Percentiles rank a stretch among this genome's conserved stretches.
phyloP scores from a whole-genome alignment of 2,113 vertebrate species.

The Grammomys surdaster region DNA sequence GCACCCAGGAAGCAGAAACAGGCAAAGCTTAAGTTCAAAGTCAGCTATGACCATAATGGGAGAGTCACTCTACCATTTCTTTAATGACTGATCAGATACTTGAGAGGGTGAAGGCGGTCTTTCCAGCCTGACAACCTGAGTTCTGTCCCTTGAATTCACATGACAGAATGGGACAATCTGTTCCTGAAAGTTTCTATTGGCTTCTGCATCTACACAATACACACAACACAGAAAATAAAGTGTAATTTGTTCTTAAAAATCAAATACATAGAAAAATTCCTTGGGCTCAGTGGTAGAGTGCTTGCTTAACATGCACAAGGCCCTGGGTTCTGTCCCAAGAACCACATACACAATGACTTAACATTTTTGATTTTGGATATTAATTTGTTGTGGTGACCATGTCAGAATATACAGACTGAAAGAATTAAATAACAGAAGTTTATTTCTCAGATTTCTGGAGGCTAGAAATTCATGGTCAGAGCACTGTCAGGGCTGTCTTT shows the following conservation, averaged over 20 bases:
- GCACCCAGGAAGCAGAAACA: neutral
- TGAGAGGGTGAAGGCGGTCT: too few species aligned
- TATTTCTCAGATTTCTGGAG: neutral
- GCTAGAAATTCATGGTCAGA: neutral
- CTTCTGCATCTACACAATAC: neutral
- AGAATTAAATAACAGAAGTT: slow-evolving; percentile 8
- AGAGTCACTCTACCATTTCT: neutral
- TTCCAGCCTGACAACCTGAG: neutral
- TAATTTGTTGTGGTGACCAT: neutral
- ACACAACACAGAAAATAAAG: neutral
- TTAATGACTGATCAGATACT: neutral
- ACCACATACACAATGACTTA: neutral
- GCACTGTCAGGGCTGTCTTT: neutral
- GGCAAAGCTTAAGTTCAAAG: too few species aligned
- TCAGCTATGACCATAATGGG: too few species aligned
- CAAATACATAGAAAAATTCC: neutral
- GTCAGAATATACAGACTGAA: neutral
- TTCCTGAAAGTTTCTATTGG: neutral
- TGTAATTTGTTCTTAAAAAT: neutral
- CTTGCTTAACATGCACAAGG: neutral
- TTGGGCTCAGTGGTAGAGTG: neutral
- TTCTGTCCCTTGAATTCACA: neutral
- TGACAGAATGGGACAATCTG: neutral
- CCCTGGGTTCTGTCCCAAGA: neutral
- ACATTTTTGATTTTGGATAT: slow-evolving; percentile 33